These are phyloP conservation scores for Epizoanthus stellaris DNA, from an alignment of 92 coral and sea anemone genomes.

Conservation along the genomic window DNA sequence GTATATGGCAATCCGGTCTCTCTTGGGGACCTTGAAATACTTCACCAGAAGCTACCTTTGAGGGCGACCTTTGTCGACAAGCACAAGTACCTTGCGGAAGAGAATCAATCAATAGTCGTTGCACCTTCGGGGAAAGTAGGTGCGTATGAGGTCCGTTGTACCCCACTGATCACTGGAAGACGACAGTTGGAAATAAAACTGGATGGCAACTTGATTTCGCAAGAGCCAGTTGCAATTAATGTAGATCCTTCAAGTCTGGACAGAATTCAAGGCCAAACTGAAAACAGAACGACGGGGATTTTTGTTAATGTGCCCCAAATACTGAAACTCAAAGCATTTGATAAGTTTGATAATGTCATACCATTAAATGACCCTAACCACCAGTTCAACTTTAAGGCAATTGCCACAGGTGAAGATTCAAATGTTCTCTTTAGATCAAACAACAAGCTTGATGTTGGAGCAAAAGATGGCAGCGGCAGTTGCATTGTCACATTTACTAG, in stretches of 20 bases:
- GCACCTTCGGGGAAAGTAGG: background rate
- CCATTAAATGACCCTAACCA: conserved; percentile 2
- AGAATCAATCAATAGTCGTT: background rate
- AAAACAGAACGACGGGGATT: background rate
- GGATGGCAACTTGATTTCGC: background rate
- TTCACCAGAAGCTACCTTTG: background rate
- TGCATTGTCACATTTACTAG: conserved; percentile 14
- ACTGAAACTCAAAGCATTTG: background rate
- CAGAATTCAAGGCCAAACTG: no score
- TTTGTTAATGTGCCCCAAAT: conserved; percentile 3
- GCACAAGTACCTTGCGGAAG: background rate
- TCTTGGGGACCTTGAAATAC: background rate
- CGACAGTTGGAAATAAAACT: background rate
- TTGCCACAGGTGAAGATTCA: background rate
- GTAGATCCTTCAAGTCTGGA: no score
- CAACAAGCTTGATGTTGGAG: background rate
- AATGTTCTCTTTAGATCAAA: background rate
- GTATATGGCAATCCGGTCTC: background rate
- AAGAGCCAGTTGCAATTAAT: no score
- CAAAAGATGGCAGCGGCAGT: background rate
- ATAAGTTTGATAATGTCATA: conserved; percentile 9
- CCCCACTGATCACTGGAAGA: conserved; percentile 11
- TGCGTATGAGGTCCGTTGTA: conserved; percentile 22
- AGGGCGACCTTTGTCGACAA: background rate
- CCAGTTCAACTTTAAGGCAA: background rate